These are phyloP conservation scores for Pterois miles DNA, from an alignment of 2,797 vertebrate genomes.

Conservation along the genomic window DNA sequence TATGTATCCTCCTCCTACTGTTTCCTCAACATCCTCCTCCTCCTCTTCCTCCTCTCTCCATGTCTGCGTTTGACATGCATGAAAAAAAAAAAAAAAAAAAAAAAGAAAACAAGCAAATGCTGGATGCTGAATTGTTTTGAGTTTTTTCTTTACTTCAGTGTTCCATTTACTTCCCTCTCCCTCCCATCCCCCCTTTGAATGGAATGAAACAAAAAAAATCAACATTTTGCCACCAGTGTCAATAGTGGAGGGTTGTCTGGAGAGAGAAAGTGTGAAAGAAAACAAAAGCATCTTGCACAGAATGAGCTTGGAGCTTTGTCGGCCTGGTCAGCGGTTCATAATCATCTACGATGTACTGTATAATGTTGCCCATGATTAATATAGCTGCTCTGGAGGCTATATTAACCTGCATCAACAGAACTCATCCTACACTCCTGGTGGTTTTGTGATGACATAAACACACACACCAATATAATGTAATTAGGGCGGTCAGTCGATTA, in stretches of 20 bases:
- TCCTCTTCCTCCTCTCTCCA: conserved; percentile 75
- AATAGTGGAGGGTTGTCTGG: conserved; percentile 68
- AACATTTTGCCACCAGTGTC: conserved; percentile 69
- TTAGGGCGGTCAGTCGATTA: not conserved
- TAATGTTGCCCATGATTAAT: conserved; percentile 75
- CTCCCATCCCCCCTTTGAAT: conserved; percentile 68
- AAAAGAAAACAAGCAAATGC: conserved; percentile 35
- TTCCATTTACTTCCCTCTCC: conserved; percentile 70
- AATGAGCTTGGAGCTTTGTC: conserved; percentile 73
- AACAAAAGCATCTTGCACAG: conserved; percentile 59
- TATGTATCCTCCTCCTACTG: conserved; percentile 83
- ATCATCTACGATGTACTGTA: conserved; percentile 68
- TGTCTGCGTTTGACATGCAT: conserved; percentile 86
- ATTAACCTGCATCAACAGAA: conserved; percentile 74
- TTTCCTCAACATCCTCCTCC: conserved; percentile 75
- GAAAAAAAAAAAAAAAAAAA: conserved; percentile 60
- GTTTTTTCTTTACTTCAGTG: conserved; percentile 66
- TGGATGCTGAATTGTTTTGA: conserved; percentile 76
- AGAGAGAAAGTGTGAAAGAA: conserved; percentile 68
- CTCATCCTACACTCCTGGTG: conserved; percentile 69
- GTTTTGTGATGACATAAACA: conserved; percentile 65
- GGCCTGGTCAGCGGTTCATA: conserved; percentile 68
- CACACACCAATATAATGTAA: conserved; percentile 15
- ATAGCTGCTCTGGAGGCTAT: conserved; percentile 76
- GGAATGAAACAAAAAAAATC: conserved; percentile 69